A percentile compares a stretch with the other conserved stretches of the same genome.
These are phyloP conservation scores for Pipa parva DNA, from an alignment of 2,113 vertebrate genomes.

Conservation along the genomic window DNA sequence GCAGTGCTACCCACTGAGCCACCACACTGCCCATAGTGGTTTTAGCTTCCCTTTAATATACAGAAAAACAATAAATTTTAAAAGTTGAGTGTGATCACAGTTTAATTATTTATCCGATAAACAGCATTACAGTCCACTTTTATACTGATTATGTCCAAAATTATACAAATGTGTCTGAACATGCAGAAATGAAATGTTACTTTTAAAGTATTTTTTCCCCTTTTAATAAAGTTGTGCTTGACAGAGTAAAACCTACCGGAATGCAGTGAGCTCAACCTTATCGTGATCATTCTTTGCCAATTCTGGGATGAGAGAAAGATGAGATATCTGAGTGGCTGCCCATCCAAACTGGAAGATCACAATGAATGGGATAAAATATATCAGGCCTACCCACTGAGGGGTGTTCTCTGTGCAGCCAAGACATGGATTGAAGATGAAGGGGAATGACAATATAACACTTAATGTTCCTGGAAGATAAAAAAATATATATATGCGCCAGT, in stretches of 20 bases:
- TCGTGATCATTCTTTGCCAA: conserved; percentile 77
- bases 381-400: conserved; percentile 74
- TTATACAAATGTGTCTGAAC: too few relatives aligned
- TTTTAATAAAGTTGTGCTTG: too few relatives aligned
- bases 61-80: too few relatives aligned
- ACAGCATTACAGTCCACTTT: too few relatives aligned
- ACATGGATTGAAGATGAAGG: conserved; percentile 90
- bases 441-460: conserved; percentile 82
- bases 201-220: too few relatives aligned
- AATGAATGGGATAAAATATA: conserved; percentile 86
- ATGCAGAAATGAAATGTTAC: too few relatives aligned
- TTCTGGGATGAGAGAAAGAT: conserved; percentile 90
- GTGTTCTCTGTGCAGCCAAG: conserved; percentile 69
- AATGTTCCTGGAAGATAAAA: conserved; percentile 67
- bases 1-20: too few relatives aligned
- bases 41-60: too few relatives aligned
- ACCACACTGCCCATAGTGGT: too few relatives aligned
- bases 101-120: too few relatives aligned
- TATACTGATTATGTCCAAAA: too few relatives aligned
- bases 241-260: conserved; percentile 79
- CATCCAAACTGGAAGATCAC: conserved; percentile 92
- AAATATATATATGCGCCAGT: not conserved
- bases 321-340: conserved; percentile 91
- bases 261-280: conserved; percentile 90
- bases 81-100: too few relatives aligned